phyloP scores from a whole-genome alignment of 1,140 invertebrate genomes.

The Mercenaria mercenaria region DNA sequence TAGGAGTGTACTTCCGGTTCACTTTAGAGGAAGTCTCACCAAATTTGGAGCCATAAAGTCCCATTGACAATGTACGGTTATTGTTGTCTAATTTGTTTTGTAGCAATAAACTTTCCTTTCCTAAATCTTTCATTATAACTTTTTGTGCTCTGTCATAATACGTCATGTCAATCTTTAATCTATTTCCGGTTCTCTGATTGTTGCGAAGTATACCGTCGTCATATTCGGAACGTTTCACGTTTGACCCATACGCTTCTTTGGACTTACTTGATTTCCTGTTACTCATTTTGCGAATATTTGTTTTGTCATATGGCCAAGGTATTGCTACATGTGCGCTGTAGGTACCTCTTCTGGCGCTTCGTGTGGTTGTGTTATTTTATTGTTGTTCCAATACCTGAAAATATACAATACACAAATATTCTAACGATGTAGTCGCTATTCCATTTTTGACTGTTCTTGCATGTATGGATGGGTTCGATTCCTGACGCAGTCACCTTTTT shows the following conservation, averaged over 20 bases:
- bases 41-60: conserved; percentile 45
- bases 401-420: too few species aligned
- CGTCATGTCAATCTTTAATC: conserved; percentile 58
- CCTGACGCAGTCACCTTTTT: too few species aligned
- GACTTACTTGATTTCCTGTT: not conserved
- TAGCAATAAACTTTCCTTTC: conserved; percentile 50
- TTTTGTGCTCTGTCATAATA: conserved; percentile 58
- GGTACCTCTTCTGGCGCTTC: too few species aligned
- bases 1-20: conserved; percentile 2
- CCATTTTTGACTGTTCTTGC: too few species aligned
- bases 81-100: conserved; percentile 57
- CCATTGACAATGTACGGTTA: conserved; percentile 27
- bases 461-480: too few species aligned
- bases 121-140: conserved; percentile 64
- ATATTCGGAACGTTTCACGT: conserved; percentile 65
- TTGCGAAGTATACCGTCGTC: conserved; percentile 66
- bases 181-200: conserved; percentile 67
- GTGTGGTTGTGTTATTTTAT: too few species aligned
- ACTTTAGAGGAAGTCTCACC: conserved; percentile 1
- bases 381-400: too few species aligned
- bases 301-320: too few species aligned
- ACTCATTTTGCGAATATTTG: not conserved
- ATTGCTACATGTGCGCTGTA: too few species aligned
- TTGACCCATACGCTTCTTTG: conserved; percentile 6
- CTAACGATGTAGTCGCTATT: too few species aligned